These are phyloP conservation scores for Mola mola DNA, from an alignment of 2,113 vertebrate species.

Conservation along the genomic window DNA sequence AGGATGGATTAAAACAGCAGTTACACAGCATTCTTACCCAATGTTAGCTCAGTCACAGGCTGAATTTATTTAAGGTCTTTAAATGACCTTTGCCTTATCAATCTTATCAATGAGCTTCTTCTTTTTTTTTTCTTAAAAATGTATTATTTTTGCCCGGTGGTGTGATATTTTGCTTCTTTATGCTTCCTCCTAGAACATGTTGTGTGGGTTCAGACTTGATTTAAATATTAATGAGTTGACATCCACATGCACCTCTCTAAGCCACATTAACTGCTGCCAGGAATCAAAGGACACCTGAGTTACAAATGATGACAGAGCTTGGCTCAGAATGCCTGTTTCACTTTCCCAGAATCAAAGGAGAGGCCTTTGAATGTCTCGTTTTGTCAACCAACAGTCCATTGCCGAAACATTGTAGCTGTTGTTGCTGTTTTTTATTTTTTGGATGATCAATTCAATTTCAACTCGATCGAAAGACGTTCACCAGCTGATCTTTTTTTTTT, in stretches of 20 bases:
- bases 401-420: too few species aligned
- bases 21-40: neutral
- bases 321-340: neutral
- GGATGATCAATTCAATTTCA: too few species aligned
- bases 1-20: neutral
- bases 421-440: too few species aligned
- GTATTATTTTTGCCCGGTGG: neutral
- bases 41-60: neutral
- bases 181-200: neutral
- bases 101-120: neutral
- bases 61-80: neutral
- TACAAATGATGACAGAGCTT: neutral
- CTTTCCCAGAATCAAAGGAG: neutral
- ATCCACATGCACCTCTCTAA: neutral
- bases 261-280: neutral
- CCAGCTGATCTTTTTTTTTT: too few species aligned
- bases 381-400: too few species aligned
- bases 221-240: neutral
- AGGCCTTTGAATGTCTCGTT: too few species aligned
- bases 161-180: neutral
- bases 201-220: neutral
- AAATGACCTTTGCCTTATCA: neutral
- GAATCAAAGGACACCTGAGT: neutral
- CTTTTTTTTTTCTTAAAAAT: neutral
- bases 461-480: too few species aligned